Evolutionary conservation across 2,888 invertebrate genomes (phyloP).

Genomic region (Drosophila pullipes): DNA sequence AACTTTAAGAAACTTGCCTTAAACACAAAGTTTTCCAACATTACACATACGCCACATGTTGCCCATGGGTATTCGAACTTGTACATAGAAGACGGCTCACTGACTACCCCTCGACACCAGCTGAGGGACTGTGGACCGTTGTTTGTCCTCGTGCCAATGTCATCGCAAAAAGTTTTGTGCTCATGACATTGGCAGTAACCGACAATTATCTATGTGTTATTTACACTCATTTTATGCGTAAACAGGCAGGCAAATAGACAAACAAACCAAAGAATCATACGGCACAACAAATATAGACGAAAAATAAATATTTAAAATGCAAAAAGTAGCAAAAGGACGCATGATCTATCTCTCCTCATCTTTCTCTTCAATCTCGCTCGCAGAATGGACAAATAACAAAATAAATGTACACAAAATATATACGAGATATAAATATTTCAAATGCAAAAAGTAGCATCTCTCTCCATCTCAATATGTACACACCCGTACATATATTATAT

Average conservation of each 20-base stretch:
- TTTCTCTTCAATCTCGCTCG: not conserved
- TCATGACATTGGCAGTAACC: conserved; percentile 27
- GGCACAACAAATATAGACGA: conserved; percentile 9
- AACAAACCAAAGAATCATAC: conserved; percentile 12
- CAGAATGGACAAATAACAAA: not conserved
- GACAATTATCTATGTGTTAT: conserved; percentile 52
- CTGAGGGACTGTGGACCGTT: not conserved
- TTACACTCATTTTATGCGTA: conserved; percentile 57
- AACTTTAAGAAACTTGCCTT: not conserved
- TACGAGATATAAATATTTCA: not conserved
- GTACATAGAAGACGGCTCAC: not conserved
- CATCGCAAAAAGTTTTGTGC: conserved; percentile 29
- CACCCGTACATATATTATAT: no score
- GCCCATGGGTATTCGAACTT: not conserved
- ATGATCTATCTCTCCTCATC: not conserved
- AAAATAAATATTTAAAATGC: not conserved
- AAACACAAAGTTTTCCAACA: conserved; percentile 2
- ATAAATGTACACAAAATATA: not conserved
- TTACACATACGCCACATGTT: not conserved
- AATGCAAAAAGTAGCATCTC: not conserved
- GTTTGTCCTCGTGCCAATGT: conserved; percentile 39
- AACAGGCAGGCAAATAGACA: conserved; percentile 48
- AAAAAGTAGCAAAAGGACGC: conserved; percentile 21
- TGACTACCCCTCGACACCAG: not conserved
- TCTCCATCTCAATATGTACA: no score